A percentile compares a stretch with the other conserved stretches of the same genome.
Conservation (phyloP, 1,140 invertebrate species). For the Panagrolaimus sp. region DNA sequence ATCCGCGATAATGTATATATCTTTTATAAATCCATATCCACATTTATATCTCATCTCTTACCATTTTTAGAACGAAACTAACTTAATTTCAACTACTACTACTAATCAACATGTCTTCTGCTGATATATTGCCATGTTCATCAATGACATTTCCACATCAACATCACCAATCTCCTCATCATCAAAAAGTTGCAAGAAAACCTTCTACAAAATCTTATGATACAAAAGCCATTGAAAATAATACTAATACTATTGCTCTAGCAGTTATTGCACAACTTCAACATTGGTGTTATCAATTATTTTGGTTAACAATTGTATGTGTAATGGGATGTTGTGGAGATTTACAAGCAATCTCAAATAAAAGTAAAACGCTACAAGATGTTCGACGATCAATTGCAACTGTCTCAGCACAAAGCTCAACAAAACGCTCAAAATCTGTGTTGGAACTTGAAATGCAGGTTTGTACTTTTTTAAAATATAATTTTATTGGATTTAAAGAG, state of each 20-base stretch:
- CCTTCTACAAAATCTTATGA: neutral
- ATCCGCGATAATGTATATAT: no score
- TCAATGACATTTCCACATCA: neutral
- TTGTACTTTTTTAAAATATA: constrained; percentile 4
- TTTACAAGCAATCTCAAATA: constrained; percentile 24
- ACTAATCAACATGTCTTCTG: neutral
- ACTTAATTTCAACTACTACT: no score
- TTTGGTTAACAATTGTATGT: constrained; percentile 49
- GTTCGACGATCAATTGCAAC: constrained; percentile 39
- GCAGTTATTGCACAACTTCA: constrained; percentile 41
- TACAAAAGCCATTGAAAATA: neutral
- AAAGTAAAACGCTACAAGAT: constrained; percentile 40
- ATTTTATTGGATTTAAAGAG: neutral
- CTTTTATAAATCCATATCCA: no score
- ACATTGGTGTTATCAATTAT: constrained; percentile 49
- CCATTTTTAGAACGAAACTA: no score
- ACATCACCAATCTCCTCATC: neutral
- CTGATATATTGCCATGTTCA: constrained; percentile 5
- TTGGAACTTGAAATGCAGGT: constrained; percentile 49
- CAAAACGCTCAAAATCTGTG: constrained; percentile 38
- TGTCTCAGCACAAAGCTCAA: constrained; percentile 11
- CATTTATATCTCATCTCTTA: no score
- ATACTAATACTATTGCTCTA: constrained; percentile 20
- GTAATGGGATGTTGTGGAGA: constrained; percentile 41
- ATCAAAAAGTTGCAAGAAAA: neutral